Evolutionary conservation across 2,888 invertebrate genomes (phyloP).

Genomic region (Cataglyphis altisquamis): DNA sequence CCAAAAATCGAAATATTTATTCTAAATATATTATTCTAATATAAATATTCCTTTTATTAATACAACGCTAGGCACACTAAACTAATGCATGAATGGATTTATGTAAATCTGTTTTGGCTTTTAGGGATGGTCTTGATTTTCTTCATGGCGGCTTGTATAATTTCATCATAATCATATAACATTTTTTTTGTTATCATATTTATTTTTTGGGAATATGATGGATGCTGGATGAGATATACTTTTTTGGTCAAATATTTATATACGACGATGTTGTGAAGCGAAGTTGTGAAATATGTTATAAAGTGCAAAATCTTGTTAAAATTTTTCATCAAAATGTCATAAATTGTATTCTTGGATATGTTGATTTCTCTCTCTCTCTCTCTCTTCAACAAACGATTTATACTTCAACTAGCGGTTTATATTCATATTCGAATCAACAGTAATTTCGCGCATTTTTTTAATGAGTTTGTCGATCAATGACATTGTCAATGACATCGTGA

Average conservation of each 20-base stretch:
- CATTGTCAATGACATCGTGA: too few species aligned
- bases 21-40: neutral
- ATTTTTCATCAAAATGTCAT: too few species aligned
- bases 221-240: neutral
- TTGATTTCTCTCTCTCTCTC: too few species aligned
- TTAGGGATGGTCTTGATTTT: slow-evolving; percentile 7
- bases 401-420: too few species aligned
- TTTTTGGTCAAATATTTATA: neutral
- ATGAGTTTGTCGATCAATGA: too few species aligned
- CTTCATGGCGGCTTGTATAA: neutral
- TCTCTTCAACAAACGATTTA: too few species aligned
- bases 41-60: neutral
- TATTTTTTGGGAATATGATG: neutral
- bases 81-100: slow-evolving; percentile 16
- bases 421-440: too few species aligned
- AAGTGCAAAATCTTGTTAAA: too few species aligned
- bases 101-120: neutral
- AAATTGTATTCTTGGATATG: too few species aligned
- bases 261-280: too few species aligned
- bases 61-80: slow-evolving; percentile 25
- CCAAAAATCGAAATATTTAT: neutral
- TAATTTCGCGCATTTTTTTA: too few species aligned
- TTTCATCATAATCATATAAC: neutral
- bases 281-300: too few species aligned
- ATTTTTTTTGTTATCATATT: slow-evolving; percentile 3